Evolutionary conservation across 2,113 vertebrate genomes (phyloP), one percentile per base, ranked within the genome.

Genomic region (Takifugu flavidus): DNA sequence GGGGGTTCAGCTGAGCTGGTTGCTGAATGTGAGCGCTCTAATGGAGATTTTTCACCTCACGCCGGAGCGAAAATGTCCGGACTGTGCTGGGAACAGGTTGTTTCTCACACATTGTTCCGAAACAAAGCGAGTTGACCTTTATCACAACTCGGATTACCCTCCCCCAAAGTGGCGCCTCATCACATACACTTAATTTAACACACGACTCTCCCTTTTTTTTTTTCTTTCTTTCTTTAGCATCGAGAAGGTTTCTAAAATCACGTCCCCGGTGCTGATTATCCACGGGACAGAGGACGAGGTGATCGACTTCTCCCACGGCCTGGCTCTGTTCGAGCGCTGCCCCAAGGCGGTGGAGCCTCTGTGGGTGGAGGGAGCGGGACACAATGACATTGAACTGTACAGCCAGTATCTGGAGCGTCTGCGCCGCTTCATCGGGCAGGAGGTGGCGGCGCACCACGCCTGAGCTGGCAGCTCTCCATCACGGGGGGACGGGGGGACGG

Each of bases 361-460:
- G 7, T 98, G 97, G 97, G 97, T 97, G 83, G 97, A 99, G 25
- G 97, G 96, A 3, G 96, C 97, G 0, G 96, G 97, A 15, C 96
- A 98, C 90, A 98, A 99, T 67, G 97, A 99, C 89, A 96, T 98
- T 53, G 97, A 99, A 90, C 89, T 98, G 39, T 98, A 98, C 91
- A 95, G 94, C 83, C 96, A 98, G 89, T 99, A 98, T 86, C 91
- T 99, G 88, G 96, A 99, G 78, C 94, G 96, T 65, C 93, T 99
- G 75, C 93, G 94, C 52, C 93, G 89, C 53, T 98, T 99, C 91
- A 96, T 98, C 75, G 92, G 94, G 51, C 95, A 97, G 83, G 97
- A 99, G 85, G 80, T 99, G 90, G 84, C 89, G 0, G 84, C 67
- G 43, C 89, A 84, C 56, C 90, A 87, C 20, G 72, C 83, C 83